phyloP scores from a whole-genome alignment of 2,113 vertebrate species.

The Ammodytes dubius region DNA sequence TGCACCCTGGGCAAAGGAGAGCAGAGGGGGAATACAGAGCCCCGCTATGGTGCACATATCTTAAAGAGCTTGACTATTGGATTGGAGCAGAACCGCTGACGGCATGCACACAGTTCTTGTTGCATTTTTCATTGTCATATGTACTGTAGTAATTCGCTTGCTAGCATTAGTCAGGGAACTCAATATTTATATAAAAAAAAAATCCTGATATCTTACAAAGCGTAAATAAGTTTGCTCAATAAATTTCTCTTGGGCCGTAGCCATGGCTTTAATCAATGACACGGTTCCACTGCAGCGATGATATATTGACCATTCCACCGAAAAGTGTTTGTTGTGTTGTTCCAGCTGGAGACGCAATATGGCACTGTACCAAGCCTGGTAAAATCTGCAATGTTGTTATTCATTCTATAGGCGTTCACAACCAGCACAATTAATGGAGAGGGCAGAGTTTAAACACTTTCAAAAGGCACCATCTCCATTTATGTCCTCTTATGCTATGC shows the following conservation, averaged over 20 bases:
- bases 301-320: slow-evolving; percentile 4
- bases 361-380: background rate
- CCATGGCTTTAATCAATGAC: slow-evolving; percentile 11
- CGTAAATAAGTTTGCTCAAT: slow-evolving; percentile 10
- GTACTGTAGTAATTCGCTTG: slow-evolving; percentile 24
- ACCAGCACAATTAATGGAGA: slow-evolving; percentile 4
- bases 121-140: slow-evolving; percentile 54
- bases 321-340: slow-evolving; percentile 9
- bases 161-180: slow-evolving; percentile 35
- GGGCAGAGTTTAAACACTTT: background rate
- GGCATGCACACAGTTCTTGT: slow-evolving; percentile 37
- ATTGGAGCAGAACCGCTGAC: slow-evolving; percentile 62
- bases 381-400: background rate
- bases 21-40: slow-evolving; percentile 53
- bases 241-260: background rate
- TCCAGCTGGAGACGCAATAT: background rate
- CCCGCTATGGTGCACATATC: slow-evolving; percentile 49
- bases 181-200: slow-evolving; percentile 29
- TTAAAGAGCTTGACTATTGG: slow-evolving; percentile 62
- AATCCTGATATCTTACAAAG: slow-evolving; percentile 30
- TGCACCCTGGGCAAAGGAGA: slow-evolving; percentile 69
- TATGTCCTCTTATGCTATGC: background rate
- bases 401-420: background rate
- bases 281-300: background rate
- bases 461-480: background rate